Evolutionary conservation across 2,888 invertebrate species (phyloP), one percentile per base, ranked within the genome.

Genomic region (Pollenia labialis): DNA sequence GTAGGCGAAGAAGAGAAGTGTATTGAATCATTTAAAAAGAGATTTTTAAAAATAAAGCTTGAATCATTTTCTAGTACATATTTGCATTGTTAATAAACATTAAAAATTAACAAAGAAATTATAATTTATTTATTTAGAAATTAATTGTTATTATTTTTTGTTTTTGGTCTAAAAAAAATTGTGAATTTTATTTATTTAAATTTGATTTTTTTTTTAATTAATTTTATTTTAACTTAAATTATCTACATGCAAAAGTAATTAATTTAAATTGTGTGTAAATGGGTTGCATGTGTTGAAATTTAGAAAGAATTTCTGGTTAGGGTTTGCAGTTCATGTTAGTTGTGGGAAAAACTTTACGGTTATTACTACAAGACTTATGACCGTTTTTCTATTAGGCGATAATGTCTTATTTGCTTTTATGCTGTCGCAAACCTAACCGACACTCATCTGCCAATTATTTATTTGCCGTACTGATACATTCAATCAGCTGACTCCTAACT

Each of bases 1-100:
- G 62, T 3, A 16, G 46, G 40, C 14, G 18, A 7, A 11, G 4
- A 7, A 11, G 4, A 7, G 14, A 2, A 6, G 16, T 50, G 2
- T 69, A 32, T 69, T 62, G 71, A 46, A 16, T 74, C 58, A 77
- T 50, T 50, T 16, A 23, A 42, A 66, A 3, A 54, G 50, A 64
- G 50, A 3, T 8, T 64, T 14, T 64, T 79, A 60, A 46, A 84
- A 84, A 84, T 79, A 84, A 64, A 64, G n/a, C 46, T 79, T 79
- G 60, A 54, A 74, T 79, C 79, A 84, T 74, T 68, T 50, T 52
- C 18, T 40, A 64, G 40, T 18, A 40, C 14, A 1, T 40, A 81
- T 72, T 72, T 72, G 80, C 72, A 72, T 72, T 71, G 54, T 64
- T 32, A 58, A 46, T 42, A 81, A 66, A 42, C 11, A 52, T 50